Conservation (phyloP, 1,140 invertebrate genomes). For the Ostrea edulis region DNA sequence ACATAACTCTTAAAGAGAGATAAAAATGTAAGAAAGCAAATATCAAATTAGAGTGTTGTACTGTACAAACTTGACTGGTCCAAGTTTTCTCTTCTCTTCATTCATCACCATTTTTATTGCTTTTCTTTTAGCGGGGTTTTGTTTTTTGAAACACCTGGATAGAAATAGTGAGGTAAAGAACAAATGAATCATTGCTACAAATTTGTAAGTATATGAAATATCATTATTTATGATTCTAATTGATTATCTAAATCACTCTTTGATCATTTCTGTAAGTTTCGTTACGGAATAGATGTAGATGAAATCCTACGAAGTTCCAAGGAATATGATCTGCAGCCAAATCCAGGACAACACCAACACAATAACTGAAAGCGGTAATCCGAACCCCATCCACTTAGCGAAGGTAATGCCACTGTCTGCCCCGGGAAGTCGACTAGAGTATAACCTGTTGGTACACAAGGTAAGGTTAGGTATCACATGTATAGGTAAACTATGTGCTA, state of each 20-base stretch:
- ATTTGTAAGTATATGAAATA: not conserved
- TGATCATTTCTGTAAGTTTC: not conserved
- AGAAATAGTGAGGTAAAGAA: not conserved
- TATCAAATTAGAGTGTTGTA: not conserved
- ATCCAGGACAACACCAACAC: constrained; percentile 74
- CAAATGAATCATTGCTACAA: not conserved
- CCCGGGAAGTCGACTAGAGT: constrained; percentile 28
- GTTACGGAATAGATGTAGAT: not conserved
- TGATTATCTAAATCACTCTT: not conserved
- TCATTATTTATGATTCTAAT: not conserved
- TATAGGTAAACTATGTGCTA: not conserved
- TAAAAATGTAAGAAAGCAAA: not conserved
- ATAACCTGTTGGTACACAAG: not conserved
- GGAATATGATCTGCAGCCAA: constrained; percentile 69
- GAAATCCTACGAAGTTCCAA: constrained; percentile 46
- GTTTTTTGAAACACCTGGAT: constrained; percentile 40
- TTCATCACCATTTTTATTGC: constrained; percentile 57
- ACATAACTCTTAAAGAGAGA: not conserved
- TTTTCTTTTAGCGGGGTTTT: constrained; percentile 80
- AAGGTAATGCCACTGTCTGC: constrained; percentile 69
- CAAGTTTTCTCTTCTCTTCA: constrained; percentile 86
- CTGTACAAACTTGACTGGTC: constrained; percentile 85
- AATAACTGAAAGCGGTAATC: constrained; percentile 74
- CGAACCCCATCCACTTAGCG: constrained; percentile 78
- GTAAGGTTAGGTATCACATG: not conserved